These are phyloP conservation scores for Lineus longissimus DNA, from an alignment of 1,140 invertebrate genomes.

Conservation along the genomic window DNA sequence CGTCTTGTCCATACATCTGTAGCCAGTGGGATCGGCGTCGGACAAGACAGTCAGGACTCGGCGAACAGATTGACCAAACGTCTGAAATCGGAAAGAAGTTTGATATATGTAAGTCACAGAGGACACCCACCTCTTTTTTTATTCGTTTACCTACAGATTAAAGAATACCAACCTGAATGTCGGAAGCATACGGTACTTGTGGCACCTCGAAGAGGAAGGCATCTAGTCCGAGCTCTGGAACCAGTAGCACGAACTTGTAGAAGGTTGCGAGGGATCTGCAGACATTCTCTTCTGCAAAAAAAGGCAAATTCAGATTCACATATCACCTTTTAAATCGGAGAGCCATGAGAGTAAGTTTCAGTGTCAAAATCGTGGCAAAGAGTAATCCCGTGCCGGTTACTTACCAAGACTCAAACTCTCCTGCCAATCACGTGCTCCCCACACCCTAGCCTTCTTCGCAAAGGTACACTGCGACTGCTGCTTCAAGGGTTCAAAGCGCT, in stretches of 20 bases:
- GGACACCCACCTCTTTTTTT: background rate
- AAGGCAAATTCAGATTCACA: background rate
- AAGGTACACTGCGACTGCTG: conserved; percentile 41
- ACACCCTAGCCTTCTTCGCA: conserved; percentile 39
- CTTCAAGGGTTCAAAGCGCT: conserved; percentile 33
- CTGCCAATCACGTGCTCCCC: conserved; percentile 36
- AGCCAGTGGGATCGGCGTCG: conserved; percentile 29
- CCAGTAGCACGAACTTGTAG: conserved; percentile 31
- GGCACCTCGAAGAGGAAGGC: conserved; percentile 40
- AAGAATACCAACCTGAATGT: conserved; percentile 26
- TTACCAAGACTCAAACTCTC: conserved; percentile 29
- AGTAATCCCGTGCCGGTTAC: background rate
- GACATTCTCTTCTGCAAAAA: conserved; percentile 1
- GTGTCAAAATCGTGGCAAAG: background rate
- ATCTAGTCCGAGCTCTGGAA: conserved; percentile 31
- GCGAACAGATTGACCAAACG: conserved; percentile 31
- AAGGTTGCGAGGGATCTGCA: conserved; percentile 33
- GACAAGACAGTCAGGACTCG: conserved; percentile 31
- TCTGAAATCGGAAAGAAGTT: conserved; percentile 23
- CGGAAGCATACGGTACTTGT: conserved; percentile 21
- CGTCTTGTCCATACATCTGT: conserved; percentile 34
- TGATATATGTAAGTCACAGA: background rate
- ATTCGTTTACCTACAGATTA: background rate
- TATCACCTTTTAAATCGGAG: background rate
- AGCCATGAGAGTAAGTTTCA: background rate